Conservation (phyloP, 2,797 vertebrate genomes). For the Setipinna tenuifilis region DNA sequence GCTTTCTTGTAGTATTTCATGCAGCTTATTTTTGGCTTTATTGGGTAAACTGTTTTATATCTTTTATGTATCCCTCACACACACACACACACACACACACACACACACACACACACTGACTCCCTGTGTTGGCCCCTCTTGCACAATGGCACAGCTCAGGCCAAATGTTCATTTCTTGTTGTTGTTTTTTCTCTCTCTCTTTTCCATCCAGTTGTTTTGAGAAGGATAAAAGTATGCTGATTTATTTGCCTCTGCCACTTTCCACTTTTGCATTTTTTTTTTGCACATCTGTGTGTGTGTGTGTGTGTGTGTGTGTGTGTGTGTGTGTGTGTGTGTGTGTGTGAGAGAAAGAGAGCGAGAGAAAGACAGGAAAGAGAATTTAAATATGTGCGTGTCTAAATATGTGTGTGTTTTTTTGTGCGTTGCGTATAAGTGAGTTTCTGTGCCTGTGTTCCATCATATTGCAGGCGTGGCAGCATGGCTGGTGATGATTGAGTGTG, state of each 20-base stretch:
- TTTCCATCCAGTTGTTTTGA: neutral
- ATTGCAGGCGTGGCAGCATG: neutral
- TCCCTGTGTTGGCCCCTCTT: slow-evolving; percentile 10
- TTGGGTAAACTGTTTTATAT: neutral
- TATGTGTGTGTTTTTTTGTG: too few species aligned
- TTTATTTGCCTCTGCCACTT: neutral
- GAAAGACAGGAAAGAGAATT: too few species aligned
- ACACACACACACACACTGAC: slow-evolving; percentile 5
- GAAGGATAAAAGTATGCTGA: neutral
- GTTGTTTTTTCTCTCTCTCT: slow-evolving; percentile 20
- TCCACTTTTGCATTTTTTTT: neutral
- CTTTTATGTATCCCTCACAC: slow-evolving; percentile 8
- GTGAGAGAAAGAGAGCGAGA: too few species aligned
- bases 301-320: neutral
- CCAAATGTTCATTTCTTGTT: slow-evolving; percentile 24
- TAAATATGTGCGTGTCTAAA: too few species aligned
- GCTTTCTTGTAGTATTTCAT: slow-evolving; percentile 14
- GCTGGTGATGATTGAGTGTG: slow-evolving; percentile 42
- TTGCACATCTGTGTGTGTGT: neutral
- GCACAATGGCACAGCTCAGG: slow-evolving; percentile 15
- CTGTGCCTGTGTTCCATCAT: neutral
- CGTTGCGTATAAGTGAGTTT: too few species aligned
- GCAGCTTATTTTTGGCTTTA: neutral
- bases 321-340: too few species aligned
- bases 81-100: neutral